Evolutionary conservation across 2,797 vertebrate species (phyloP), one percentile per base, ranked within the genome.

Genomic region (Sebastes aleutianus): DNA sequence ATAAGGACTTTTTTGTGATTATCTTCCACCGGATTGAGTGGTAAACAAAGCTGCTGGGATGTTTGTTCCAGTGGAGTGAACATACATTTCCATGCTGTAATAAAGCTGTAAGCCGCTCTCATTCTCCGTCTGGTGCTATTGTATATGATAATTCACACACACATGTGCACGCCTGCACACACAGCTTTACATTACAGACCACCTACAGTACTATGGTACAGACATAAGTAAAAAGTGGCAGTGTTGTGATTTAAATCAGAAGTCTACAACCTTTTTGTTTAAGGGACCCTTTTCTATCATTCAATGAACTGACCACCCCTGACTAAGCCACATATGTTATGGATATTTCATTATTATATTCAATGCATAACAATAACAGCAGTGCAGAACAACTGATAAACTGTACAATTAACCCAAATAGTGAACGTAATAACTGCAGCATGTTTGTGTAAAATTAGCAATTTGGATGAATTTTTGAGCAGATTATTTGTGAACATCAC

Each of bases 1-100:
- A 58, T 80, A 50, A 58, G 63, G 71, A 66, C 73, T 83, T 83
- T 53, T 78, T 84, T 43, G 79, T 70, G 74, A 91, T 91, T 84
- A 83, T 90, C 73, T 79, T 82, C n/a, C 11, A 8, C 57, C 24
- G 12, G 73, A 73, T 80, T 82, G 74, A 86, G 43, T 79, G 9
- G 57, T 78, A 32, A 90, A 80, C 80, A 87, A 88, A 84, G 74
- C 85, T 74, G 56, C 31, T 65, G 47, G 50, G 62, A 78, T 76
- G 74, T 84, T 79, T 86, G 56, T 78, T 79, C 16, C 74, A 71
- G 36, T 69, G 31, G 80, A 78, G 76, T 79, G 31, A 70, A 79
- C 56, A 70, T 67, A 65, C 18, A 75, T 85, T 78, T 83, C 50
- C 31, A 71, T 86, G 56, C 29, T 65, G 66, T 63, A 66, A 71